These are phyloP conservation scores for Marmota flaviventris DNA, from an alignment of 2,113 vertebrate genomes.

Conservation along the genomic window DNA sequence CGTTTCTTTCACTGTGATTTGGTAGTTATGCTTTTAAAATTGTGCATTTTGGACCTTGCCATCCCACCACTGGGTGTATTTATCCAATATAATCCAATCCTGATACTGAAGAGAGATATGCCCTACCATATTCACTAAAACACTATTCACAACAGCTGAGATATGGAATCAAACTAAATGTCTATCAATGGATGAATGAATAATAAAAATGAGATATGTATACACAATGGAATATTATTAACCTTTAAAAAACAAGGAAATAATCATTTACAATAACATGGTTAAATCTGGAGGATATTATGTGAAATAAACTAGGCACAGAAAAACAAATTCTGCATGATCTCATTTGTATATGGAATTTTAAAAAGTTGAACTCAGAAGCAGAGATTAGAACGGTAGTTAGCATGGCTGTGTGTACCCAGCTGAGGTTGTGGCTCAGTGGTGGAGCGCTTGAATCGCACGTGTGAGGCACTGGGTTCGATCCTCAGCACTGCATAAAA, in stretches of 20 bases:
- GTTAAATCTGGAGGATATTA: not conserved
- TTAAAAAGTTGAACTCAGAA: not conserved
- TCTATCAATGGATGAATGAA: not conserved
- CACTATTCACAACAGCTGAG: not conserved
- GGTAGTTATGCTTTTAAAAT: not conserved
- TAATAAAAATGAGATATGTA: not conserved
- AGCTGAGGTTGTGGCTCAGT: too few relatives aligned
- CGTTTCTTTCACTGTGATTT: conserved; percentile 26
- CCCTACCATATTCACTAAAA: not conserved
- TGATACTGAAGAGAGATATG: not conserved
- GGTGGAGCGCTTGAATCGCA: too few relatives aligned
- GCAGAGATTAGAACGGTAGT: not conserved
- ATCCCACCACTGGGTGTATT: not conserved
- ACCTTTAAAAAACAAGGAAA: not conserved
- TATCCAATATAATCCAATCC: not conserved
- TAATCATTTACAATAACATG: not conserved
- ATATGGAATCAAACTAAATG: not conserved
- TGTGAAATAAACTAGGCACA: not conserved
- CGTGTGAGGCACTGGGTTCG: too few relatives aligned
- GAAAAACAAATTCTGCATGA: not conserved
- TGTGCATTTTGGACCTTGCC: not conserved
- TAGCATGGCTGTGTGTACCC: not conserved
- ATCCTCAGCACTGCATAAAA: too few relatives aligned
- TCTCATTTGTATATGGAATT: not conserved
- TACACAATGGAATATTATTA: not conserved